Evolutionary conservation across 2,797 vertebrate genomes (phyloP).

Genomic region (Alauda arvensis): DNA sequence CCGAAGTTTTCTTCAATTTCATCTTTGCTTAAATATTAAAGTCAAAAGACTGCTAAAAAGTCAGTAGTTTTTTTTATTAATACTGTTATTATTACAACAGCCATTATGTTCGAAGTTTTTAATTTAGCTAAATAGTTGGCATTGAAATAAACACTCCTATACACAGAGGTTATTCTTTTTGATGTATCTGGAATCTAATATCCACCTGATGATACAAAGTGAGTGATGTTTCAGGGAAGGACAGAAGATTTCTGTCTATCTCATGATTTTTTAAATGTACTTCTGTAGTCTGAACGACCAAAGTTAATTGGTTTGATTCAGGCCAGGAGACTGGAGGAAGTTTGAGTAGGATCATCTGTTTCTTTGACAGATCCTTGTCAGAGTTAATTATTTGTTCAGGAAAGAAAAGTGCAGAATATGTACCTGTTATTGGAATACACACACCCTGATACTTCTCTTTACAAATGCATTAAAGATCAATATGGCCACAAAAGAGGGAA

Average conservation of each 20-base stretch:
- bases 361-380: not conserved
- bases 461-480: not conserved
- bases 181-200: not conserved
- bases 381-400: not conserved
- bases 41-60: not conserved
- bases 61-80: too few relatives aligned
- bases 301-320: not conserved
- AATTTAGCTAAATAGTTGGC: not conserved
- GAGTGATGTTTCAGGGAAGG: not conserved
- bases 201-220: not conserved
- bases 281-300: not conserved
- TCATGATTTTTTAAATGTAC: not conserved
- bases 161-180: not conserved
- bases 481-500: not conserved
- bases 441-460: not conserved
- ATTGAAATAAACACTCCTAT: not conserved
- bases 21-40: not conserved
- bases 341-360: not conserved
- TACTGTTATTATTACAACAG: not conserved
- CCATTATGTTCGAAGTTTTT: not conserved
- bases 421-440: not conserved
- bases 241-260: not conserved
- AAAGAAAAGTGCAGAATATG: not conserved
- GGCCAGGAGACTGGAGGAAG: not conserved
- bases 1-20: not conserved